A percentile compares a stretch with the other conserved stretches of the same genome.
Conservation (phyloP, 2,797 vertebrate genomes). For the Pristis pectinata region DNA sequence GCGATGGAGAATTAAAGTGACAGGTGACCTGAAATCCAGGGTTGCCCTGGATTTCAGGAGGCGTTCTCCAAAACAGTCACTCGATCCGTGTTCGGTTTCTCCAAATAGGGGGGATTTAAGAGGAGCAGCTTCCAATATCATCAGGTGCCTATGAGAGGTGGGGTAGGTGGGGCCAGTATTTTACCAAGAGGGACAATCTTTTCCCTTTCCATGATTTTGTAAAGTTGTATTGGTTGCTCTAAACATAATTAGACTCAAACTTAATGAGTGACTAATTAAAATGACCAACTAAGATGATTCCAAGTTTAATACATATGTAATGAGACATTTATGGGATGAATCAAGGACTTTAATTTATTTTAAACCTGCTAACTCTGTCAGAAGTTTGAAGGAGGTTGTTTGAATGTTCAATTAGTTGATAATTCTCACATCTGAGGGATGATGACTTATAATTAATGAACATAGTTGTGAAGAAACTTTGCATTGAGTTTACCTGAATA, state of each 20-base stretch:
- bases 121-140: too few relatives aligned
- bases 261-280: background rate
- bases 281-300: background rate
- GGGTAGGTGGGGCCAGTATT: too few relatives aligned
- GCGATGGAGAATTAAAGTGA: too few relatives aligned
- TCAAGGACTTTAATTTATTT: background rate
- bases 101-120: too few relatives aligned
- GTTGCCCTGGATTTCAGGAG: too few relatives aligned
- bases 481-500: background rate
- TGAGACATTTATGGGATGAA: background rate
- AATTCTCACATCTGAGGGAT: background rate
- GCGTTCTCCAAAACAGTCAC: too few relatives aligned
- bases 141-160: too few relatives aligned
- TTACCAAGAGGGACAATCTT: too few relatives aligned
- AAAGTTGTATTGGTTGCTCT: background rate
- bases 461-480: background rate
- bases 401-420: background rate
- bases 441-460: background rate
- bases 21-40: too few relatives aligned
- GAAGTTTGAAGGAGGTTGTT: background rate
- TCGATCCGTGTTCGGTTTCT: too few relatives aligned
- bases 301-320: background rate
- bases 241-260: background rate
- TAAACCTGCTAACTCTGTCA: background rate
- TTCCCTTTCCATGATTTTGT: background rate